Evolutionary conservation across 2,113 vertebrate genomes (phyloP), one percentile per base, ranked within the genome.

Genomic region (Menidia beryllina): DNA sequence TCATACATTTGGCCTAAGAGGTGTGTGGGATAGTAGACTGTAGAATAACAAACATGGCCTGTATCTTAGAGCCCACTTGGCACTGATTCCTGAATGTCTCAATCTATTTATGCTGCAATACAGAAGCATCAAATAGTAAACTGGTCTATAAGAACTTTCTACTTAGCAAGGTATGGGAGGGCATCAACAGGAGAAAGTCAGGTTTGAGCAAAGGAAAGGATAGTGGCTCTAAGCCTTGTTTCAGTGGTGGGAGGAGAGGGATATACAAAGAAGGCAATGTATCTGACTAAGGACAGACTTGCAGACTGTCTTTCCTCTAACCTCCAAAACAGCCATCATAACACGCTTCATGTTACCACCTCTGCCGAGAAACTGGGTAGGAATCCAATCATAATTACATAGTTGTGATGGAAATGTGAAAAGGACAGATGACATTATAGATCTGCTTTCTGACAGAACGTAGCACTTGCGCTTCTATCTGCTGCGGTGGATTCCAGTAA

Each of bases 301-400:
- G 39, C 69, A 79, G 87, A 84, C 87, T 76, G 87, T 86, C 89
- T 92, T 91, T 90, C 84, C 78, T 83, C 75, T 84, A 88, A 91
- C 89, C 90, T 92, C 86, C 54, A 85, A 59, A 75, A 48, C 57
- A 12, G 67, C 64, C 66, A 52, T 82, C 81, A 64, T 78, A 88
- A 83, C 71, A 53, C 84, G 87, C 86, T 75, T 91, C 90, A 69
- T 83, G 81, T 92, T 93, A 92, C 88, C 83, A 57, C 81, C 71
- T 83, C 85, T 90, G 83, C 83, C 87, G 89, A 88, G 90, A 91
- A 92, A 86, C 77, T 55, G 69, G 70, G 79, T 73, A 81, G 67
- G 84, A 91, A 93, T 90, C 86, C 89, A 88, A 90, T 91, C 88
- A 87, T 92, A 91, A 92, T 87, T 91, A 81, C 76, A 85, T 91